Base-by-base conservation (phyloP, 2,113 vertebrate species). In the Desmodus rotundus region DNA sequence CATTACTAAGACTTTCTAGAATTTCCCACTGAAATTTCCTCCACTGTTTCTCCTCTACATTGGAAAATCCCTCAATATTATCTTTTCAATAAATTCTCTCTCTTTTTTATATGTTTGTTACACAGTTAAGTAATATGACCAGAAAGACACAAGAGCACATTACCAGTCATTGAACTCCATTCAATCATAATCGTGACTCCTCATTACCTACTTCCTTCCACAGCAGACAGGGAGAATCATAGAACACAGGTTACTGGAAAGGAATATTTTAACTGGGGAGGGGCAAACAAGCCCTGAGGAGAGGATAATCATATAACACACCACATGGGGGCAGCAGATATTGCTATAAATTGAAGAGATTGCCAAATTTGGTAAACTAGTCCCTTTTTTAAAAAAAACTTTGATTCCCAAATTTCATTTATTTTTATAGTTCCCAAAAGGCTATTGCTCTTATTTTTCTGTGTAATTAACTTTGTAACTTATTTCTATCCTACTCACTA, bases 281-380 rank as follows among this genome's bases (percentile, higher is more conserved):
- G 15, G 14, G 24, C 41, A 77, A 14, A 68, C 22, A 1, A 47
- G 3, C 26, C 54, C 12, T 10, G 26, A 45, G 4, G n/a, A n/a
- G 43, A 45, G 11, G 9, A 20, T 0, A 68, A 36, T 36, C 15
- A 45, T 50, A 22, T 2, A 33, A 13, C 2, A 0, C 8, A 56
- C 82, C 93, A 94, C 54, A 82, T 14, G 67, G 38, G 52, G 67
- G 65, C 81, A 91, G 88, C 81, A 97, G 11, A 82, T 50, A 74
- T 68, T 93, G 36, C 58, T 77, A 12, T 80, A 68, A 76, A 36
- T 28, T 36, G 16, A 80, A 68, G 56, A 38, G 22, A 43, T 33
- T 36, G 14, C 22, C 68, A 73, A 16, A 33, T 86, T 77, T 43
- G 85, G 4, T 19, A 56, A 86, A 67, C 15, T 70, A 22, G n/a